Conservation (phyloP, 2,797 vertebrate genomes). For the Halcyon chelicuti region DNA sequence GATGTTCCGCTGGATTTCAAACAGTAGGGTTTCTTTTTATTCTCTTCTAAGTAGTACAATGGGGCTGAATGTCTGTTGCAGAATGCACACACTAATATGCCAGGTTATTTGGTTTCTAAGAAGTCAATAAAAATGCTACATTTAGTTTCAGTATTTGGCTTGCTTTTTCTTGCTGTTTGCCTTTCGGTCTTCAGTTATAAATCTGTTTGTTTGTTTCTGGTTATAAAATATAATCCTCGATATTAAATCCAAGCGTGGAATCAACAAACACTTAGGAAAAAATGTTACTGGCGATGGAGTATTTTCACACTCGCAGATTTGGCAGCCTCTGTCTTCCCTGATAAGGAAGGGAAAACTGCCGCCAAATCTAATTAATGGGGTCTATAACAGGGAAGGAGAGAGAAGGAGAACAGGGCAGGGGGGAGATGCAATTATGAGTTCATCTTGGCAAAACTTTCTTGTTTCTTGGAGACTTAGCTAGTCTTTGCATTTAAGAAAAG, state of each 20-base stretch:
- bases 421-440: constrained; percentile 64
- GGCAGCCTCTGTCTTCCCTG: constrained; percentile 75
- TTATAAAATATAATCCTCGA: constrained; percentile 78
- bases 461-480: constrained; percentile 44
- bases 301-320: constrained; percentile 81
- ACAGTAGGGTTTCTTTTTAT: constrained; percentile 99
- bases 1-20: constrained; percentile 99
- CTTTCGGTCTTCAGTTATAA: constrained; percentile 83
- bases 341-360: constrained; percentile 76
- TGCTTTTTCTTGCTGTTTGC: constrained; percentile 80
- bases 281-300: constrained; percentile 73
- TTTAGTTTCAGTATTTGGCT: constrained; percentile 85
- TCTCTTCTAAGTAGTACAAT: constrained; percentile 97
- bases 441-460: constrained; percentile 77
- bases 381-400: constrained; percentile 63
- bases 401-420: not conserved
- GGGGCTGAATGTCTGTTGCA: constrained; percentile 97
- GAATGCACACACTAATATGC: constrained; percentile 96
- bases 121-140: constrained; percentile 99
- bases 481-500: constrained; percentile 14
- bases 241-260: constrained; percentile 77
- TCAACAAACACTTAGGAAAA: constrained; percentile 81
- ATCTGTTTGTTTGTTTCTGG: constrained; percentile 86
- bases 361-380: constrained; percentile 83
- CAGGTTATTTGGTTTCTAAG: constrained; percentile 98